phyloP scores from a whole-genome alignment of 2,113 vertebrate genomes.

The Leucopsar rothschildi region DNA sequence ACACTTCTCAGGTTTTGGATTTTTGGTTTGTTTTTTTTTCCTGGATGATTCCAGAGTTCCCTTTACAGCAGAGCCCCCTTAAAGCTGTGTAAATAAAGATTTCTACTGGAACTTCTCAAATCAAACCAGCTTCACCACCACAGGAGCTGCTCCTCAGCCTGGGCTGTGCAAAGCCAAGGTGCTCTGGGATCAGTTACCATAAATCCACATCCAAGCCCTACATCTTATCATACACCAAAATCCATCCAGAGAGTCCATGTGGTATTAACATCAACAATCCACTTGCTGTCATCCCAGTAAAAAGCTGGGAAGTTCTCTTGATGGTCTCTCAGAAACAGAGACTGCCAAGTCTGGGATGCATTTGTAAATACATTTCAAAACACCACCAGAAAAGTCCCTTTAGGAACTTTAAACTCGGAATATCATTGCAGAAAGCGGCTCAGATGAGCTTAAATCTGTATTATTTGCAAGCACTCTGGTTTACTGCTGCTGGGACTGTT shows the following conservation, averaged over 20 bases:
- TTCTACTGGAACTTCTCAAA: neutral
- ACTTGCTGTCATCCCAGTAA: neutral
- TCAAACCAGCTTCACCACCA: neutral
- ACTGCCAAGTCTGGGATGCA: neutral
- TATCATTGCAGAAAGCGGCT: neutral
- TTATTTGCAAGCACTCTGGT: neutral
- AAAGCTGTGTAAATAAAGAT: neutral
- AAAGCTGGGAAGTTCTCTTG: neutral
- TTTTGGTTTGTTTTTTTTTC: neutral
- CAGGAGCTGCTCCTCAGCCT: neutral
- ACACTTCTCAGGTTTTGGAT: neutral
- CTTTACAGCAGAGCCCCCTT: neutral
- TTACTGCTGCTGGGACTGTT: neutral
- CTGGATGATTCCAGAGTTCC: neutral
- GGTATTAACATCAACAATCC: neutral
- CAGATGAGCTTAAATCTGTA: neutral
- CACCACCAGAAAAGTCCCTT: neutral
- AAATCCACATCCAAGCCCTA: neutral
- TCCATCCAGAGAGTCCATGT: neutral
- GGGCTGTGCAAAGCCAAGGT: neutral
- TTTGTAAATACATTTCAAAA: neutral
- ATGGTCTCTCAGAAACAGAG: neutral
- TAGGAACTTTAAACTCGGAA: neutral
- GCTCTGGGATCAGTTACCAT: neutral
- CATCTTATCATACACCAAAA: neutral